These are phyloP conservation scores for Tetranychus urticae DNA, from an alignment of 1,140 invertebrate species.

Conservation along the genomic window DNA sequence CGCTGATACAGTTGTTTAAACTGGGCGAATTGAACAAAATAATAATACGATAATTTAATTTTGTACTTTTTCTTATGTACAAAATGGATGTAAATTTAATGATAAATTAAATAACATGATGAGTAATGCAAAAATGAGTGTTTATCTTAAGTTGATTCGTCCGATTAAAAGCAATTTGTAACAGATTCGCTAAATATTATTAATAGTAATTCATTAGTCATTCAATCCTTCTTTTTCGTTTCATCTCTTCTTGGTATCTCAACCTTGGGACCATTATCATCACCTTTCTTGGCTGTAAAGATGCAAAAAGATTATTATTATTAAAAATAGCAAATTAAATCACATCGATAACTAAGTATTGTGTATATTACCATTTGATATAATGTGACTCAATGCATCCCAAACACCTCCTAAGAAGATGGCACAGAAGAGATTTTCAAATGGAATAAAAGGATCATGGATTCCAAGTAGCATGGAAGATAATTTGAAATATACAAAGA, in stretches of 20 bases:
- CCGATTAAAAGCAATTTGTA: no score
- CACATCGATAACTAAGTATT: slow-evolving; percentile 13
- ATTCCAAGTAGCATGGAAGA: slow-evolving; percentile 87
- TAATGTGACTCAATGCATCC: slow-evolving; percentile 38
- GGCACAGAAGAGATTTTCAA: slow-evolving; percentile 95
- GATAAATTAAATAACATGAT: no score
- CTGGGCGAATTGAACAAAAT: no score
- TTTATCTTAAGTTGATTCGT: no score
- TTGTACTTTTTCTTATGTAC: no score
- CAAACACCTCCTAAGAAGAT: slow-evolving; percentile 93
- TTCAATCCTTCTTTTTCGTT: not conserved
- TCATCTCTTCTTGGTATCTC: slow-evolving; percentile 2
- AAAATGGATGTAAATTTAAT: no score
- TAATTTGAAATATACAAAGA: slow-evolving; percentile 97
- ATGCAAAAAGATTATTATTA: not conserved
- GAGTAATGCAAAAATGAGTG: no score
- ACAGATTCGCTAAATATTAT: no score
- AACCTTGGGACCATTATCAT: not conserved
- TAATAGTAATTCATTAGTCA: no score
- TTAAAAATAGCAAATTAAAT: not conserved
- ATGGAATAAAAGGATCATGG: slow-evolving; percentile 91
- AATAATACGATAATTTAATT: no score
- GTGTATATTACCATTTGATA: not conserved
- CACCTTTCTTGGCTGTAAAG: slow-evolving; percentile 1
- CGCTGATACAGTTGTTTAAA: no score